These are phyloP conservation scores for Ylistrum balloti DNA, from an alignment of 1,140 invertebrate species.

Conservation along the genomic window DNA sequence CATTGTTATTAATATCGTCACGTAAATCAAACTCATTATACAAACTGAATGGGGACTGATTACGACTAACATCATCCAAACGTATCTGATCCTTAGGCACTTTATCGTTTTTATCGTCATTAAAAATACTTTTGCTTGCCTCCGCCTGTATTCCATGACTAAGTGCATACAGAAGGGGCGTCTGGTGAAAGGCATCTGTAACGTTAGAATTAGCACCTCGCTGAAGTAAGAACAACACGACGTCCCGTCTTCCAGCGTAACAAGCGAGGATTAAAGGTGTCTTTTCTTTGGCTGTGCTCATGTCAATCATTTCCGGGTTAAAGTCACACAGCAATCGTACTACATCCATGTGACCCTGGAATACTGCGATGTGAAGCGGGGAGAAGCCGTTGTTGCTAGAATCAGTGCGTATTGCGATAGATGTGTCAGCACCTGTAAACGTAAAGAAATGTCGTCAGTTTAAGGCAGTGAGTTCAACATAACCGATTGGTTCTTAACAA, in stretches of 20 bases:
- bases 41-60: not conserved
- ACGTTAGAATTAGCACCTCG: conserved; percentile 29
- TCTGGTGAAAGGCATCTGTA: not conserved
- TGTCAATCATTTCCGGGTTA: not conserved
- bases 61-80: not conserved
- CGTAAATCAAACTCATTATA: no score
- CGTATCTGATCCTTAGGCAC: not conserved
- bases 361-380: not conserved
- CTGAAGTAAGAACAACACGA: not conserved
- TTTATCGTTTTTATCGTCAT: not conserved
- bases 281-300: not conserved
- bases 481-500: no score
- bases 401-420: not conserved
- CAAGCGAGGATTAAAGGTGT: conserved; percentile 41
- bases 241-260: not conserved
- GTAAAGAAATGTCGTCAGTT: not conserved
- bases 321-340: not conserved
- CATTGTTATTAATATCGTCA: not conserved
- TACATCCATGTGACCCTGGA: not conserved
- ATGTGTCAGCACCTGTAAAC: not conserved
- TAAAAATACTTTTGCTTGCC: not conserved
- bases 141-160: not conserved
- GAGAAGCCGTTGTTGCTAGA: not conserved
- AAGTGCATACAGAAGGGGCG: conserved; percentile 30
- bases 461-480: no score